Conservation (phyloP, 2,113 vertebrate genomes). For the Paratilapia polleni region DNA sequence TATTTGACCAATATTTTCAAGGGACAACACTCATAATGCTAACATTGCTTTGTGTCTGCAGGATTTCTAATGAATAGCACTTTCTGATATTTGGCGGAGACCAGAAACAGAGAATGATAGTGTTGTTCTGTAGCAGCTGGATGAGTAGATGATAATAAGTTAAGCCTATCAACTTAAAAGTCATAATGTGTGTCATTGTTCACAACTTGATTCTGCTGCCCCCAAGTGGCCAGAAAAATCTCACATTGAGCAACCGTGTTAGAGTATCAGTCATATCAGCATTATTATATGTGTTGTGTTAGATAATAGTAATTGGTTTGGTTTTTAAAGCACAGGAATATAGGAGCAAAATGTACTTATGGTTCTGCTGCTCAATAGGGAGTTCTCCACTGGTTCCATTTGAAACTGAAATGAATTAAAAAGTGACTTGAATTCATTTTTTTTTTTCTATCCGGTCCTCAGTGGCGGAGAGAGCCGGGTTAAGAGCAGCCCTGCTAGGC, state of each 20-base stretch:
- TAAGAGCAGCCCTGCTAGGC: slow-evolving; percentile 90
- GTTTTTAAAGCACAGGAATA: not conserved
- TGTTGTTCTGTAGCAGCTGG: too few relatives aligned
- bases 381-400: not conserved
- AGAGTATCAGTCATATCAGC: not conserved
- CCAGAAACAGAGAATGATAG: not conserved
- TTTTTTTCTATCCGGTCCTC: not conserved
- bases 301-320: not conserved
- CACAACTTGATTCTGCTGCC: not conserved
- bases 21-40: too few relatives aligned
- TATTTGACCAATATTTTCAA: too few relatives aligned
- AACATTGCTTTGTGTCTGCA: too few relatives aligned
- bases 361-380: not conserved
- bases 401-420: not conserved
- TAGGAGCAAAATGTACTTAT: not conserved
- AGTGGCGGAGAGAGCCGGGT: slow-evolving; percentile 85
- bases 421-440: not conserved
- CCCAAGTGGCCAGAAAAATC: not conserved
- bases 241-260: not conserved
- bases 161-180: not conserved
- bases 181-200: not conserved
- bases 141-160: not conserved
- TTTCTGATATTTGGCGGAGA: too few relatives aligned
- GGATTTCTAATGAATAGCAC: too few relatives aligned
- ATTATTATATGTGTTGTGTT: not conserved